Base-by-base conservation (phyloP, 1,140 invertebrate species). In the Hylyphantes graminicola region DNA sequence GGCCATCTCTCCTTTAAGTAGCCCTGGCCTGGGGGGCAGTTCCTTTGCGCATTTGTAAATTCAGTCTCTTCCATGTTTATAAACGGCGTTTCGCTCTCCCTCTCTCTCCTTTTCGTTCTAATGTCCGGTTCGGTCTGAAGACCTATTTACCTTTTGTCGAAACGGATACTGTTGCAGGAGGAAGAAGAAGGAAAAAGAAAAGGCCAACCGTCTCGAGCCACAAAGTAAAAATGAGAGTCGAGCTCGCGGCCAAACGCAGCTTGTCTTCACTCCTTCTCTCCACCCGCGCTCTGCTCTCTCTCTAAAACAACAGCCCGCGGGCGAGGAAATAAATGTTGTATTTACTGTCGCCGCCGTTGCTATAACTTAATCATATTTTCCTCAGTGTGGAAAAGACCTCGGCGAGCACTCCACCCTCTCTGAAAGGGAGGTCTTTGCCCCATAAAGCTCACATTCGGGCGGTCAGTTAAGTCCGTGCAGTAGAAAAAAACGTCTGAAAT, bases 331-430 rank as follows among this genome's bases (percentile, higher is more conserved):
- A 82, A 82, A 82, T 82, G 80, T 82, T 82, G 80, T 82, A 82
- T 82, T 82, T 82, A 82, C 80, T 73, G 68, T 57, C 59, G 80
- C 80, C 80, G 80, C 80, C 70, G 57, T 68, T 61, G 80, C 80
- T 74, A 74, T 82, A 82, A 82, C 80, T 82, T 82, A 82, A 82
- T 82, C 80, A 82, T 82, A 82, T 82, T 82, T 82, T 70, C 67
- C 67, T 35, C 63, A 15, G 67, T 51, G 35, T 70, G 8, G 67
- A 7, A 51, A 50, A 70, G 67, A 51, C 53, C 53, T 70, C 53
- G 17, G 67, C 67, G 67, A 70, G 35, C 35, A 51, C 19, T 17
- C 11, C 63, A 12, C 3, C n/a, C 35, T 35, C 35, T 19, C 21
- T 35, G 35, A 35, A 65, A 65, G 21, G 35, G 63, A 65, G 19